phyloP scores from a whole-genome alignment of 2,797 vertebrate species.

The Avahi laniger region DNA sequence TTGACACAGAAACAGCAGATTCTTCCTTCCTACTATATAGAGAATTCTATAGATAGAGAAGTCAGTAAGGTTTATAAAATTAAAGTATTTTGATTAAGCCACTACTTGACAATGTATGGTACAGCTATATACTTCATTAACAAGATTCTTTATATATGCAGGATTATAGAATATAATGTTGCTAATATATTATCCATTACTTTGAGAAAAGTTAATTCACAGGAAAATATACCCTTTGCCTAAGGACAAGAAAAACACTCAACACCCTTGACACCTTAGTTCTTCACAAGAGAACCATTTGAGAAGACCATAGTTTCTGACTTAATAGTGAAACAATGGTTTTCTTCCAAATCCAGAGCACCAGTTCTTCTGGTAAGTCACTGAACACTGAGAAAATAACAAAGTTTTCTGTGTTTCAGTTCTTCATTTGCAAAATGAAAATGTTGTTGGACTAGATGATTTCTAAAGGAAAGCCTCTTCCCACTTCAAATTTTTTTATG shows the following conservation, averaged over 20 bases:
- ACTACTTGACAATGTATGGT: neutral
- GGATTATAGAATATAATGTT: neutral
- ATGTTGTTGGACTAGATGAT: neutral
- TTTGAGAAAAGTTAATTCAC: slow-evolving; percentile 5
- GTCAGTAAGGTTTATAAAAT: neutral
- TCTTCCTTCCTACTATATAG: neutral
- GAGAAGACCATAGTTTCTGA: neutral
- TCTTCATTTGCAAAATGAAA: slow-evolving; percentile 11
- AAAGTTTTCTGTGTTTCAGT: neutral
- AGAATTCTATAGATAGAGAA: neutral
- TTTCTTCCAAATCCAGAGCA: neutral
- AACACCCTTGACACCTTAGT: neutral
- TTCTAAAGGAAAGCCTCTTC: neutral
- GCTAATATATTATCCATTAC: neutral
- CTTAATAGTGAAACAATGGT: neutral
- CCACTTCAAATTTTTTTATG: neutral
- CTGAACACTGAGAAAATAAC: neutral
- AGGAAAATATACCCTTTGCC: neutral
- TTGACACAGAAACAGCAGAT: neutral
- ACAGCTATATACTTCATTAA: neutral
- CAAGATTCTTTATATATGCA: neutral
- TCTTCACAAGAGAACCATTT: neutral
- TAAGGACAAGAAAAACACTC: neutral
- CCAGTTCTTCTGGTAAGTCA: neutral
- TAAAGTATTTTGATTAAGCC: neutral